These are phyloP conservation scores for Volucella bombylans DNA, from an alignment of 2,888 invertebrate species.

Conservation along the genomic window DNA sequence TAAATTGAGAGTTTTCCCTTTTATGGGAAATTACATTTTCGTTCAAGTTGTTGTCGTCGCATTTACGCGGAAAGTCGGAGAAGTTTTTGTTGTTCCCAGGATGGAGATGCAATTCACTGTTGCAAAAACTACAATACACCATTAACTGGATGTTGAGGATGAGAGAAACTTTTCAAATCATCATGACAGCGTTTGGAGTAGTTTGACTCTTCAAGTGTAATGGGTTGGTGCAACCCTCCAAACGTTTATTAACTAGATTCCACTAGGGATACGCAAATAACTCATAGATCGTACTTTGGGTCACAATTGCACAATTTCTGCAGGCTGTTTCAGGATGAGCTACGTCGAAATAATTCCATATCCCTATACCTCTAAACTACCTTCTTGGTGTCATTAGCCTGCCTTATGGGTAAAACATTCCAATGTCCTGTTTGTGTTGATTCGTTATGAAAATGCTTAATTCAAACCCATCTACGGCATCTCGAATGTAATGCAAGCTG, in stretches of 20 bases:
- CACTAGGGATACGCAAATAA: no score
- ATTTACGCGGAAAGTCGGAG: no score
- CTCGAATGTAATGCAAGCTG: constrained; percentile 71
- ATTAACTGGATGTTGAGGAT: constrained; percentile 34
- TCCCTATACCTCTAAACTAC: constrained; percentile 12
- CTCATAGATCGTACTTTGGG: no score
- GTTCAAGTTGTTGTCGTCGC: background rate
- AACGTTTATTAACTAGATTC: no score
- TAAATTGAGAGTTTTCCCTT: constrained; percentile 57
- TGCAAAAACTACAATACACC: constrained; percentile 5
- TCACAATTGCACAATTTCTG: no score
- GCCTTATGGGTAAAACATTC: background rate
- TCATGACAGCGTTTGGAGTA: constrained; percentile 39
- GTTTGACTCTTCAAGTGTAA: constrained; percentile 39
- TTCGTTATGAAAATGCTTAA: constrained; percentile 64
- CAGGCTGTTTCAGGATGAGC: no score
- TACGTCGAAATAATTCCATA: background rate
- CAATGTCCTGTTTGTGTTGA: constrained; percentile 4
- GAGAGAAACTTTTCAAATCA: constrained; percentile 64
- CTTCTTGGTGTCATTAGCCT: background rate
- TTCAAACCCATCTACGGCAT: constrained; percentile 38
- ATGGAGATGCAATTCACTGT: background rate
- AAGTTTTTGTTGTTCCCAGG: background rate
- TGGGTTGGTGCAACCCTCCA: no score
- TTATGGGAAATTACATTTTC: constrained; percentile 69